Evolutionary conservation across 2,113 vertebrate genomes (phyloP), one percentile per base, ranked within the genome.

Genomic region (Phainopepla nitens): DNA sequence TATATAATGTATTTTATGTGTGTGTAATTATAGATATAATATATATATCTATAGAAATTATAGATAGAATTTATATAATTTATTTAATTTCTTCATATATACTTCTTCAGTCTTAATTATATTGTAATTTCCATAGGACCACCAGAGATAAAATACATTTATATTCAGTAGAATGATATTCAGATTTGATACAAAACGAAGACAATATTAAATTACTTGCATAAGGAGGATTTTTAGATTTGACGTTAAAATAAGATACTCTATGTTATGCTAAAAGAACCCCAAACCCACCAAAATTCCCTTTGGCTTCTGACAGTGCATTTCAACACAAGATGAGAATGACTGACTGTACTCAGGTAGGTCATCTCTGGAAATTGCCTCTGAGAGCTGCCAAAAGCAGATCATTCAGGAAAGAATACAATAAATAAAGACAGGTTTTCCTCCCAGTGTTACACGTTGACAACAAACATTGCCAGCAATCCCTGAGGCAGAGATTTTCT

Each of bases 21-120:
- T 10, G 4, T 56, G 8, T 28, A 47, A 24, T 20, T 56, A 29
- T 29, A n/a, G 5, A 24, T 16, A 31, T 4, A 50, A 41, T 41
- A 44, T 35, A 23, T 13, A 27, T 24, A 29, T 41, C 4, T 18
- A 49, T 22, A 28, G 7, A n/a, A n/a, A 25, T 9, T 24, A 42
- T 3, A 29, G 2, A n/a, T 49, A 49, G 1, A 57, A 66, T 35
- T 42, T 11, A 35, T 17, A 42, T 42, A 0, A 0, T 42, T 42
- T 14, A 35, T 18, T 42, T 25, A 33, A 75, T 66, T 58, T 87
- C 25, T 61, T 54, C 77, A 71, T 68, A 39, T 39, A 39, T 39
- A 39, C 39, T 39, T 39, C 39, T 39, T 9, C 9, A 49, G 29
- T 72, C 35, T 47, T 60, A 69, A 75, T 7, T 12, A 29, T 53